Conservation (phyloP, 2,797 vertebrate genomes). For the Huso huso region DNA sequence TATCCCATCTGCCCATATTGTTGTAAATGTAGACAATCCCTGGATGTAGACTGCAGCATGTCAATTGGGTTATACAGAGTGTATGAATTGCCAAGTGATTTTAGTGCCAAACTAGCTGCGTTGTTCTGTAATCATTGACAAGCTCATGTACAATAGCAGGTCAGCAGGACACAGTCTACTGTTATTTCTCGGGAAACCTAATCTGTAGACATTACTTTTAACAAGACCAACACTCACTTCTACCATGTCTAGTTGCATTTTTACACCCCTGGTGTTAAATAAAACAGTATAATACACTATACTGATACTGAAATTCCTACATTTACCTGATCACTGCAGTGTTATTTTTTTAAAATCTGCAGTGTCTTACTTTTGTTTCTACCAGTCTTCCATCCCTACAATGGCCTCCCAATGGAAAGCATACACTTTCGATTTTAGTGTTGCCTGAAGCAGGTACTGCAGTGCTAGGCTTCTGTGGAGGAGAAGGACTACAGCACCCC, state of each 20-base stretch:
- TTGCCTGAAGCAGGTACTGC: slow-evolving; percentile 1
- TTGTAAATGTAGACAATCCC: not conserved
- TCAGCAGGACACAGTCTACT: not conserved
- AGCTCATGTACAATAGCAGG: not conserved
- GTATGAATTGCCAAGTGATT: not conserved
- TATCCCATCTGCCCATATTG: no score
- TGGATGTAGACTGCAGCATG: not conserved
- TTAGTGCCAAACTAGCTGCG: not conserved
- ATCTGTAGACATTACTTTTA: not conserved
- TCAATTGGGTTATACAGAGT: not conserved
- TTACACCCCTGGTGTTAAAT: not conserved
- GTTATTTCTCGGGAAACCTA: not conserved
- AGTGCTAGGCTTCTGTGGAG: not conserved
- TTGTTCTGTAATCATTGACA: not conserved
- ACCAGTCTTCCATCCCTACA: no score
- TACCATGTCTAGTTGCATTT: not conserved
- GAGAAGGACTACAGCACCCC: not conserved
- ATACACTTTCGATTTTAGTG: no score
- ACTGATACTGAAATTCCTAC: no score
- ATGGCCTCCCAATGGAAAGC: no score
- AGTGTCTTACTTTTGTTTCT: no score
- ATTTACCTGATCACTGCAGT: no score
- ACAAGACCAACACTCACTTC: not conserved
- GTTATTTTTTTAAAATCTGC: no score
- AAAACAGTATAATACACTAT: no score